Conservation (phyloP, 1,140 invertebrate genomes). For the Hirudo medicinalis region DNA sequence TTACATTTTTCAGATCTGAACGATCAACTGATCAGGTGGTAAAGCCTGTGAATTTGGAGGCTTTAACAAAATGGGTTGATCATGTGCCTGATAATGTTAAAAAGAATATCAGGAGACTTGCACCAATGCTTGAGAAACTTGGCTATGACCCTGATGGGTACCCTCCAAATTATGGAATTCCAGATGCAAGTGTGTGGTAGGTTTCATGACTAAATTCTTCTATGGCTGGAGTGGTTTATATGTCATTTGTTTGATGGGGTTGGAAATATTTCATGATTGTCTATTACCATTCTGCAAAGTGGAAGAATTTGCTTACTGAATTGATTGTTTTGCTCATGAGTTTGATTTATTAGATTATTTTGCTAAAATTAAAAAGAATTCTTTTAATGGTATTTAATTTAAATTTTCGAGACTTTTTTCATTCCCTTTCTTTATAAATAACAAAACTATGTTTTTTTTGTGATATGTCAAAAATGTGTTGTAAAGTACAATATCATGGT, state of each 20-base stretch:
- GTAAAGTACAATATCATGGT: no score
- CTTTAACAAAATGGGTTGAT: slow-evolving; percentile 86
- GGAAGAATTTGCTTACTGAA: not conserved
- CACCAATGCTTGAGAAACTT: slow-evolving; percentile 70
- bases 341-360: no score
- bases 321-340: not conserved
- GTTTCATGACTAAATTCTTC: not conserved
- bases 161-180: slow-evolving; percentile 75
- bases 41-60: slow-evolving; percentile 88
- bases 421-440: no score
- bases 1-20: slow-evolving; percentile 62
- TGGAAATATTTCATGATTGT: no score
- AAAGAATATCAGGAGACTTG: slow-evolving; percentile 70
- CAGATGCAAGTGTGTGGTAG: slow-evolving; percentile 56
- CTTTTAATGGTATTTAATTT: no score
- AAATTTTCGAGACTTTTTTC: no score
- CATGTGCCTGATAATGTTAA: slow-evolving; percentile 79
- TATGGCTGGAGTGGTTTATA: no score
- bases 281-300: not conserved
- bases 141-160: slow-evolving; percentile 85
- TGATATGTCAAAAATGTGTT: no score
- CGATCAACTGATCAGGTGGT: slow-evolving; percentile 95
- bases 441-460: no score
- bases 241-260: no score
- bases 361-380: no score